phyloP scores from a whole-genome alignment of 2,888 invertebrate genomes.

The Callyntrura sp. region DNA sequence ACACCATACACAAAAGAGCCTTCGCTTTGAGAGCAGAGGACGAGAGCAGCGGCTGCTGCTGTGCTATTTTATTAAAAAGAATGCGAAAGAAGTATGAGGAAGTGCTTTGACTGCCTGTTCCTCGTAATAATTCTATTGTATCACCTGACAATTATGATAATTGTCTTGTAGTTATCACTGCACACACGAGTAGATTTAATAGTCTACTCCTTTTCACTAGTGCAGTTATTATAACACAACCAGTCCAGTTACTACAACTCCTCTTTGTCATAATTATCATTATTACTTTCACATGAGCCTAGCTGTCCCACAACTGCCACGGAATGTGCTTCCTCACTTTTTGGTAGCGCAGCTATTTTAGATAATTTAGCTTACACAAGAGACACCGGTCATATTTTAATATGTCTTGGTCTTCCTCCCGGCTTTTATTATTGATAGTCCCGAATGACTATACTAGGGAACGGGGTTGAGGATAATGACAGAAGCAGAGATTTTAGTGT shows the following conservation, averaged over 20 bases:
- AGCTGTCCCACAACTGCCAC: not conserved
- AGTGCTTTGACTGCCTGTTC: not conserved
- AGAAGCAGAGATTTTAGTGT: not conserved
- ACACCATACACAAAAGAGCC: not conserved
- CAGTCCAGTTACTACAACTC: not conserved
- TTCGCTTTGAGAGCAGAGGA: not conserved
- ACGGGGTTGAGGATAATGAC: not conserved
- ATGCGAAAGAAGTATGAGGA: not conserved
- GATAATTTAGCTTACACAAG: not conserved
- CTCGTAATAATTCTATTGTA: not conserved
- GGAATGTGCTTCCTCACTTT: not conserved
- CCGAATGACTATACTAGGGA: not conserved
- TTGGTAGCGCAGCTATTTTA: not conserved
- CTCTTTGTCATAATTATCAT: not conserved
- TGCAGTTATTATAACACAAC: no score
- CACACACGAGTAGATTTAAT: not conserved
- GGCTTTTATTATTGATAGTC: constrained; percentile 2
- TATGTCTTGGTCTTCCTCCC: not conserved
- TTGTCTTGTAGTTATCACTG: constrained; percentile 22
- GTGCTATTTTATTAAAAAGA: not conserved
- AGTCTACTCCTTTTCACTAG: not conserved
- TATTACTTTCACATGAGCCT: no score
- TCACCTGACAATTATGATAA: constrained; percentile 58
- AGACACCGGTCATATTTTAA: not conserved
- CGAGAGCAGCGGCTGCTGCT: not conserved